Evolutionary conservation across 2,113 vertebrate species (phyloP), one percentile per base, ranked within the genome.

Genomic region (Pungitius pungitius): DNA sequence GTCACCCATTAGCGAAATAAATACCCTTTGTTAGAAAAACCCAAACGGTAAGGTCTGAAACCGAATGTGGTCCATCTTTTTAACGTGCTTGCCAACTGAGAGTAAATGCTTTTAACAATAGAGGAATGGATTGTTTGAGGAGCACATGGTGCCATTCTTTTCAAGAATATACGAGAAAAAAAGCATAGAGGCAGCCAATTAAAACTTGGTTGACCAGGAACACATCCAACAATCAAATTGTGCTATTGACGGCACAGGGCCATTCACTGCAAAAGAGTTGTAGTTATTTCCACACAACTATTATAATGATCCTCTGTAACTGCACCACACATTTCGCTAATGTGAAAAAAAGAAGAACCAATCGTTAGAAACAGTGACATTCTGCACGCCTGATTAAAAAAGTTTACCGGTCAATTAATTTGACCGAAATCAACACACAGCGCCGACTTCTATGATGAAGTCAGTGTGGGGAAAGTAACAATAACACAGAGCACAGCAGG

Each of bases 401-500:
- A 13, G 12, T 62, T 24, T n/a, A 20, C 30, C 37, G 11, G 11
- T 17, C 8, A 51, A 47, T 51, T 73, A 55, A 55, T 69, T 4
- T n/a, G n/a, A 66, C 17, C 4, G 30, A 24, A 66, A 37, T 66
- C 11, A 71, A 14, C 11, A 27, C 58, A 13, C 6, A 62, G 7
- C 71, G 22, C 18, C 30, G 30, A 37, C 15, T n/a, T 39, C 11
- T 26, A 55, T 27, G 22, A 17, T 8, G 5, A 35, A 35, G 5
- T 35, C 8, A 45, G 4, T 55, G 8, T 33, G 26, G 30, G 20
- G 1, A 12, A 3, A 68, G 4, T 6, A 2, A 69, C 3, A 6
- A 15, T 18, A 65, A 56, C 52, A 37, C 27, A 70, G 57, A 56
- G 39, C 52, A 73, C 45, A 77, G 56, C 40, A 66, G 49, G 24